Evolutionary conservation across 2,113 vertebrate genomes (phyloP).

Genomic region (Podiceps cristatus): DNA sequence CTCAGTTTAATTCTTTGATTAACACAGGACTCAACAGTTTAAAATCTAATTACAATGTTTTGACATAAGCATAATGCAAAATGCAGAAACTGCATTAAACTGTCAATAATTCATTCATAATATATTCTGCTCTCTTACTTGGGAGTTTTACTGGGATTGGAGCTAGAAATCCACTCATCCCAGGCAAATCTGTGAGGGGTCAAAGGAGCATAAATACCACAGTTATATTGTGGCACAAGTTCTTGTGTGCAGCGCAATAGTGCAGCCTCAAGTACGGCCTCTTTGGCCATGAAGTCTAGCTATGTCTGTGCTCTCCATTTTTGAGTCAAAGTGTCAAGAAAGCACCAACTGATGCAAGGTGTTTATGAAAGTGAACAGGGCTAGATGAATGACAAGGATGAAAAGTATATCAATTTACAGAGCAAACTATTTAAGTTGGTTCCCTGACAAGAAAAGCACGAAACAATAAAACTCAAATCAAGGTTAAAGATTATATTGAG

Average conservation of each 20-base stretch:
- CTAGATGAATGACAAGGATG: background rate
- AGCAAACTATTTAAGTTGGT: background rate
- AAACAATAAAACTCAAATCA: background rate
- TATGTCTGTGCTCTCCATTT: background rate
- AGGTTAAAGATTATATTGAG: background rate
- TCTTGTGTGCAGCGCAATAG: background rate
- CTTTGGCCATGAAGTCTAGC: fast-evolving
- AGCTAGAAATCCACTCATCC: background rate
- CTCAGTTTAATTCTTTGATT: background rate
- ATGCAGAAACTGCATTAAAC: background rate
- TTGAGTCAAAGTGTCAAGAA: background rate
- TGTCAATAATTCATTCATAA: background rate
- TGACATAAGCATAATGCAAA: background rate
- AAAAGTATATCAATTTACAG: background rate
- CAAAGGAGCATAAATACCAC: background rate
- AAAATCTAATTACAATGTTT: background rate
- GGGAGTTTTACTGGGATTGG: background rate
- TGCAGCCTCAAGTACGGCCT: background rate
- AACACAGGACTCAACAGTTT: background rate
- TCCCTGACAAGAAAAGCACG: background rate
- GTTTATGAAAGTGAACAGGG: background rate
- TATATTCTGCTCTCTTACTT: background rate
- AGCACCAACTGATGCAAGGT: background rate
- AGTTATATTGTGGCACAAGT: background rate
- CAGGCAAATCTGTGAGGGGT: background rate